Conservation (phyloP, 2,888 invertebrate genomes). For the Leptopilina drosophilae region DNA sequence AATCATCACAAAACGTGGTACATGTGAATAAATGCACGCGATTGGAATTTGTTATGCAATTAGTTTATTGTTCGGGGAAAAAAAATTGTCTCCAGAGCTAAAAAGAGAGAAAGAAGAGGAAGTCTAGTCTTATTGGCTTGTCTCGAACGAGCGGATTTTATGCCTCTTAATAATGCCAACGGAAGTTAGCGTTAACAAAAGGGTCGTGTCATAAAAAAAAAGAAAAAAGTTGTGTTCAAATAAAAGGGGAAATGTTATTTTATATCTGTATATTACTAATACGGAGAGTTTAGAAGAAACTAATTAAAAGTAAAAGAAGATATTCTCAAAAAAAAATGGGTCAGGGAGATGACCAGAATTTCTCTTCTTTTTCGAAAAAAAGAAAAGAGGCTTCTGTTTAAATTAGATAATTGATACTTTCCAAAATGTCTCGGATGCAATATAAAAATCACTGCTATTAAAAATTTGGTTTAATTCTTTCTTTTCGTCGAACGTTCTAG, state of each 20-base stretch:
- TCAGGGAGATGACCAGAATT: too few relatives aligned
- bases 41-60: constrained; percentile 24
- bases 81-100: background rate
- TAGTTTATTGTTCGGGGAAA: constrained; percentile 16
- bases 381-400: too few relatives aligned
- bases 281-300: background rate
- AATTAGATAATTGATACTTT: too few relatives aligned
- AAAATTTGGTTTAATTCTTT: too few relatives aligned
- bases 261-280: background rate
- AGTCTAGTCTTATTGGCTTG: constrained; percentile 21
- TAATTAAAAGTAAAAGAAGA: too few relatives aligned
- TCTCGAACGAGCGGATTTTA: background rate
- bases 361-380: too few relatives aligned
- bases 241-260: background rate
- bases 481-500: too few relatives aligned
- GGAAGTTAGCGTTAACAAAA: background rate
- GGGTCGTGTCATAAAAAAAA: background rate
- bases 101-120: background rate
- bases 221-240: background rate
- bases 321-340: too few relatives aligned
- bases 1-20: background rate
- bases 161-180: constrained; percentile 12
- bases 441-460: too few relatives aligned
- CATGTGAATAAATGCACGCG: constrained; percentile 25
- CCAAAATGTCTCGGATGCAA: too few relatives aligned